Base-by-base conservation (phyloP, 2,113 vertebrate genomes). In the Podiceps cristatus region DNA sequence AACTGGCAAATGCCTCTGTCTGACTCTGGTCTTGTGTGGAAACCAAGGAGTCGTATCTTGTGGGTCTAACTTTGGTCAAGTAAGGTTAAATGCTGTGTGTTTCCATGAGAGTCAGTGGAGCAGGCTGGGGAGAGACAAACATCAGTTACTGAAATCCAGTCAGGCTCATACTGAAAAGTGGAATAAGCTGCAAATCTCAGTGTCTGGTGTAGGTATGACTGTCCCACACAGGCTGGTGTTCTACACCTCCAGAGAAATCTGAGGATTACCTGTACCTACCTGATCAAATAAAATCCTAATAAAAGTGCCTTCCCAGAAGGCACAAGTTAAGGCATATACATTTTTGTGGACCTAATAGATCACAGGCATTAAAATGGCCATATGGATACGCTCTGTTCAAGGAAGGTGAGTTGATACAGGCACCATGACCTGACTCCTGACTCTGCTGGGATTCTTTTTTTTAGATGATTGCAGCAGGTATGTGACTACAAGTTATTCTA, bases 331-430 rank as follows among this genome's bases (percentile, higher is more conserved):
- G 27, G 53, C 27, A 68, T 5, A 20, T 0, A 9, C 2, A 2
- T 66, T 64, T 72, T 68, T 53, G 25, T 86, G 71, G 31, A 56
- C 18, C 62, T 20, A 2, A 13, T 2, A 19, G 50, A 58, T 58
- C n/a, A 17, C 0, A 0, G 33, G 35, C 25, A 82, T 19, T 9
- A 23, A n/a, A 92, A 45, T 1, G 3, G 8, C 76, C 49, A 5
- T 3, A 1, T 10, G 31, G 40, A n/a, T 52, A 58, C 6, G 22
- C 18, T 6, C 18, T 68, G 1, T 27, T 50, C 73, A 52, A 69
- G 82, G 71, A 55, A 67, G 23, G 27, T 35, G 73, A 72, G 52
- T 49, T 78, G 66, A 37, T 5, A 28, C 1, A 33, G 33, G 44
- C 14, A 27, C 64, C 44, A 7, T 45, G 68, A 52, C 60, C 69